Evolutionary conservation across 2,888 invertebrate genomes (phyloP).

Genomic region (Volucella bombylans): DNA sequence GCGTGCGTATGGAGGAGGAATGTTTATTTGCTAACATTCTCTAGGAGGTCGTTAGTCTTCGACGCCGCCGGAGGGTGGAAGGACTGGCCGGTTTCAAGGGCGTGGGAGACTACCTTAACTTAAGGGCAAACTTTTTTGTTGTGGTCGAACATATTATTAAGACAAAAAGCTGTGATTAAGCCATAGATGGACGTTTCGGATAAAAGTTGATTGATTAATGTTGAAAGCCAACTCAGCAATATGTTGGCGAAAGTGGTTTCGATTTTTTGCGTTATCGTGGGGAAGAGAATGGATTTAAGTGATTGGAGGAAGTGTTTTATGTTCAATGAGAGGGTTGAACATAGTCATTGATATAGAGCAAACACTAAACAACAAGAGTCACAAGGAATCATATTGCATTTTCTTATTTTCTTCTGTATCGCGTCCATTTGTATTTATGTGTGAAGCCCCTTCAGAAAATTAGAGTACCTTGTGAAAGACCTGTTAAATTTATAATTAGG

Average conservation of each 20-base stretch:
- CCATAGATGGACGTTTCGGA: constrained; percentile 1
- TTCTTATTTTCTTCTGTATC: no score
- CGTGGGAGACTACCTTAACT: background rate
- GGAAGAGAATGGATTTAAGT: background rate
- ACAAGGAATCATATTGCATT: no score
- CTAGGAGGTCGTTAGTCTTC: background rate
- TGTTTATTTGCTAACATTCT: constrained; percentile 20
- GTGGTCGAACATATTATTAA: constrained; percentile 19
- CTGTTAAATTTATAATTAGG: no score
- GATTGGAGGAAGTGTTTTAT: background rate
- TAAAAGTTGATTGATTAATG: constrained; percentile 29
- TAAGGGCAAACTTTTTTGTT: constrained; percentile 6
- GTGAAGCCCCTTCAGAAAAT: no score
- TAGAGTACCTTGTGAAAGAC: no score
- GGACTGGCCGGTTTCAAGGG: no score
- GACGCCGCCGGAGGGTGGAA: background rate
- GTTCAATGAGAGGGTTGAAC: background rate
- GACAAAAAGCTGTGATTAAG: constrained; percentile 9
- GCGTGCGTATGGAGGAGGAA: background rate
- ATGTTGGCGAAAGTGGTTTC: background rate
- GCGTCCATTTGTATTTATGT: no score
- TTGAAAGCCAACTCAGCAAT: background rate
- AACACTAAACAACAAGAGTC: no score
- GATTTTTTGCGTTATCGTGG: no score
- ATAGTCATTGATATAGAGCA: no score